A percentile compares a stretch with the other conserved stretches of the same genome.
These are phyloP conservation scores for Antheraea pernyi DNA, from an alignment of 1,140 invertebrate species.

Conservation along the genomic window DNA sequence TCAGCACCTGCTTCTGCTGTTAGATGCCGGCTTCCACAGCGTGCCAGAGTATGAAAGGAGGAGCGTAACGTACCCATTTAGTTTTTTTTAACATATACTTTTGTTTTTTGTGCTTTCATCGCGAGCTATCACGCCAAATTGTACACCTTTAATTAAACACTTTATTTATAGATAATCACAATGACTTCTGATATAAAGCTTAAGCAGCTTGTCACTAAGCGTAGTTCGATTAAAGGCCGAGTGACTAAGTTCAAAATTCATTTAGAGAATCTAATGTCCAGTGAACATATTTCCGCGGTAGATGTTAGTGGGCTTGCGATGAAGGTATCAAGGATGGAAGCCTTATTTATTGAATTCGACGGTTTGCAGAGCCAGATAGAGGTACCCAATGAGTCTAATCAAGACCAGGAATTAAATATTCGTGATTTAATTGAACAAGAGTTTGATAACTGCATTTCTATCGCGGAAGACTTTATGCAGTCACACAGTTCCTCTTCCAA, in stretches of 20 bases:
- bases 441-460: slow-evolving; percentile 23
- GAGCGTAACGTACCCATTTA: neutral
- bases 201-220: neutral
- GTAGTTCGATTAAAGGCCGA: slow-evolving; percentile 10
- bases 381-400: slow-evolving; percentile 21
- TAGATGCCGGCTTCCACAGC: neutral
- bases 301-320: slow-evolving; percentile 18
- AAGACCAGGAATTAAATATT: slow-evolving; percentile 24
- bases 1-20: neutral
- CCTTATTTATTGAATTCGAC: slow-evolving; percentile 24
- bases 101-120: neutral
- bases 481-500: neutral
- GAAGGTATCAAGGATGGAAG: slow-evolving; percentile 19
- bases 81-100: neutral
- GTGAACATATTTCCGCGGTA: slow-evolving; percentile 2
- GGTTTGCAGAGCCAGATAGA: slow-evolving; percentile 37
- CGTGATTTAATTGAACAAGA: slow-evolving; percentile 31
- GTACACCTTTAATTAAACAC: neutral
- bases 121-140: neutral
- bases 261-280: slow-evolving; percentile 1
- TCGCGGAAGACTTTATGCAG: slow-evolving; percentile 18
- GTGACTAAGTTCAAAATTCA: slow-evolving; percentile 24
- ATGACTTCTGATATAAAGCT: neutral
- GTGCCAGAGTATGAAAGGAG: neutral
- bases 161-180: neutral